Percentiles rank a stretch among this genome's conserved stretches.
Evolutionary conservation across 2,113 vertebrate genomes (phyloP).

Genomic region (Sclerurus mexicanus): DNA sequence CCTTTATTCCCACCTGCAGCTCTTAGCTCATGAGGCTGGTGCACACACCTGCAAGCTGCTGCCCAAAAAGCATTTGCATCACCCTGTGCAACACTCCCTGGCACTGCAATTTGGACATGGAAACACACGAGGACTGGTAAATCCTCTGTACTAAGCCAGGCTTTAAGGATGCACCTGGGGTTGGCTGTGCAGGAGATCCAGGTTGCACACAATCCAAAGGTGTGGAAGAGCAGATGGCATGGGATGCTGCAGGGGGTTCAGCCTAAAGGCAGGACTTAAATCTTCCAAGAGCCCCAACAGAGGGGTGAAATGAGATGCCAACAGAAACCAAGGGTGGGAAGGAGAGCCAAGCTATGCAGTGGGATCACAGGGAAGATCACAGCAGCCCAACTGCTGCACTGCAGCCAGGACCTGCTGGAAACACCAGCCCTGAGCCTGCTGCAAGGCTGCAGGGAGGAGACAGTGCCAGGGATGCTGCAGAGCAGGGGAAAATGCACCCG

Average conservation of each 20-base stretch:
- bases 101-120: fast-evolving
- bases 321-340: background rate
- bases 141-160: fast-evolving
- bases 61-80: background rate
- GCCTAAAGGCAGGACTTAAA: background rate
- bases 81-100: fast-evolving
- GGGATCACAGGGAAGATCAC: background rate
- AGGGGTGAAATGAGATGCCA: background rate
- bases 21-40: background rate
- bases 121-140: background rate
- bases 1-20: background rate
- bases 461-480: background rate
- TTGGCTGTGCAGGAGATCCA: background rate
- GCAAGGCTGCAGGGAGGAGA: background rate
- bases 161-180: background rate
- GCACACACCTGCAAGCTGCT: background rate
- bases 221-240: fast-evolving
- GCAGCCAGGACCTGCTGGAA: background rate
- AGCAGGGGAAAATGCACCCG: background rate
- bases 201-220: fast-evolving
- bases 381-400: background rate
- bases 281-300: background rate
- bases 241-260: background rate
- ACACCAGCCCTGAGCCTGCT: background rate
- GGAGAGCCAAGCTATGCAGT: background rate